Base-by-base conservation (phyloP, 2,888 invertebrate genomes). In the Poecilobothrus nobilitatus region DNA sequence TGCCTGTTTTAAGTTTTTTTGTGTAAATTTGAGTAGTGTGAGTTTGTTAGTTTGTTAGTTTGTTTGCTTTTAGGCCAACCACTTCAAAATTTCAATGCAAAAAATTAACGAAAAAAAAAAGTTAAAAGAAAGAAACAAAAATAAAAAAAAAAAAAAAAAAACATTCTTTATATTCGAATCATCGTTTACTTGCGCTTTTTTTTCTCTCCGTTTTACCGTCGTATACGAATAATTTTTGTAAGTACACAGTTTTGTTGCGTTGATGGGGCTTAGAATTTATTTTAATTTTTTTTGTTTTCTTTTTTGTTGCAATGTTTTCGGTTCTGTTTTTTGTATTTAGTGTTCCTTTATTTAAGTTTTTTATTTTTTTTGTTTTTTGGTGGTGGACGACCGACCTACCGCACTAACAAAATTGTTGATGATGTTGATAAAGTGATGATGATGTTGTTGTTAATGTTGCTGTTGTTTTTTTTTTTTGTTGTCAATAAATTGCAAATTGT, bases 351-450 rank as follows among this genome's bases (percentile, higher is more conserved):
- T 53, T 53, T 53, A 37, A 37, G 2, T 37, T 27, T 27, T 9
- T 44, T 44, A 12, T 44, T 44, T 6, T 44, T 44, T 6, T 44
- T 44, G 44, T 44, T 53, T 53, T 53, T 53, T 53, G n/a, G 53
- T 53, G n/a, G 53, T 53, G n/a, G n/a, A 53, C 27, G 63, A 63
- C 63, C 27, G 63, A 63, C 63, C 63, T 63, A 63, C 63, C 63
- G 63, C 63, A 63, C 63, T 63, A 63, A 27, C 27, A 1, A 10
- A 63, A 63, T 27, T 63, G 27, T 63, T 63, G 27, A 63, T 63
- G 27, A 63, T 63, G 15, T 27, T 62, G 8, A 62, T 62, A 20
- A 62, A 1, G 18, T 61, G 5, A 61, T n/a, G 9, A 61, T 61
- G n/a, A 61, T 61, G n/a, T 20, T 20, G 5, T 20, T 61, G 5